phyloP scores from a whole-genome alignment of 2,888 invertebrate genomes.

The Mythimna loreyi region DNA sequence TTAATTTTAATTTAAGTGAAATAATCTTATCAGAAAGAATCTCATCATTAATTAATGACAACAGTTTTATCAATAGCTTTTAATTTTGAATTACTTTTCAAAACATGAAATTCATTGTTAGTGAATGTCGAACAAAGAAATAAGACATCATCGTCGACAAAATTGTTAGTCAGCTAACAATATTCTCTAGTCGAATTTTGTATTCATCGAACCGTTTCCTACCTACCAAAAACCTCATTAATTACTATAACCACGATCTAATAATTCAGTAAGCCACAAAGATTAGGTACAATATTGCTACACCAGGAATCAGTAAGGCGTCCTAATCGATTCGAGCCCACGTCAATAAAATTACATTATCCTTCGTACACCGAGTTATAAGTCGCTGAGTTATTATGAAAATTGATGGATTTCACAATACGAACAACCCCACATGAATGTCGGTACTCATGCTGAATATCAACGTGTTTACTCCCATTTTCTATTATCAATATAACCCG shows the following conservation, averaged over 20 bases:
- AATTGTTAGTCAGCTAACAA: background rate
- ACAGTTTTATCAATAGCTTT: too few species aligned
- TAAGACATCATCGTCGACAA: background rate
- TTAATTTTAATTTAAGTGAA: too few species aligned
- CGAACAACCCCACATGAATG: slow-evolving; percentile 48
- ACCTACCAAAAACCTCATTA: background rate
- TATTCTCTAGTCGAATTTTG: background rate
- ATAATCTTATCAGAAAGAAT: too few species aligned
- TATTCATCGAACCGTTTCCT: background rate
- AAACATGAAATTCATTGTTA: background rate
- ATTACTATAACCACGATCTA: slow-evolving; percentile 25
- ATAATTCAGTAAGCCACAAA: slow-evolving; percentile 22
- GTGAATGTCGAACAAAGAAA: background rate
- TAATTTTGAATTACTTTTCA: background rate
- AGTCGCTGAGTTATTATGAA: slow-evolving; percentile 44
- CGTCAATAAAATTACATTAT: slow-evolving; percentile 36
- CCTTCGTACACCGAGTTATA: slow-evolving; percentile 20
- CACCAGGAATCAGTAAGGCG: slow-evolving; percentile 10
- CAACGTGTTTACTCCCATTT: slow-evolving; percentile 68
- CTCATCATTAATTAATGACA: too few species aligned
- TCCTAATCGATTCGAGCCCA: slow-evolving; percentile 33
- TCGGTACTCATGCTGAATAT: slow-evolving; percentile 60
- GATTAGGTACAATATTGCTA: background rate
- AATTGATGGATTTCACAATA: slow-evolving; percentile 58
- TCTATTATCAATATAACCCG: slow-evolving; percentile 77